Evolutionary conservation across 1,140 invertebrate species (phyloP), one percentile per base, ranked within the genome.

Genomic region (Tribolium castaneum): DNA sequence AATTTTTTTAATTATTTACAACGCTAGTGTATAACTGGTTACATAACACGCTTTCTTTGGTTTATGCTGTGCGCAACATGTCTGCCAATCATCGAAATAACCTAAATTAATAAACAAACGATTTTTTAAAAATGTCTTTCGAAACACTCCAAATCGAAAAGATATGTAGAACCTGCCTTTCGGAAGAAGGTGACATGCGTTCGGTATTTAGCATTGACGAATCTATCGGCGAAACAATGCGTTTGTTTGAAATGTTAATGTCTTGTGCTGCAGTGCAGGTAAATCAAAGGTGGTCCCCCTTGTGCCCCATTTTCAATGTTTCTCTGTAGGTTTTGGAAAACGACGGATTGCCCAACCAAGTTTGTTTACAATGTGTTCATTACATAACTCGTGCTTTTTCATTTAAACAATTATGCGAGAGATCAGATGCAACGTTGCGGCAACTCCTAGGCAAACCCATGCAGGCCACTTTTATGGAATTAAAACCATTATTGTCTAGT

Each of bases 351-450:
- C 88, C 88, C 6, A 78, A 80, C 10, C 81, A 86, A 77, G 84
- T 88, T 9, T 88, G 88, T 80, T 70, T 83, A 16, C 82, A 86
- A 76, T 88, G 88, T 80, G 82, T 86, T 22, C 79, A 85, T 34
- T 84, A 86, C 50, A 85, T 88, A 3, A 85, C 85, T 35, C 82
- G 82, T 52, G 82, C 86, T 14, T 88, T 85, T 76, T 84, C 84
- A 7, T 88, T 88, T 78, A 87, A 87, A 80, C 82, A 86, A 73
- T 79, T 84, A 74, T 87, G 87, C 76, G 84, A 87, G 72, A 78
- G 82, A 62, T 87, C 86, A 14, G 86, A 88, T 76, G 74, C 78
- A 49, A 84, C 84, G 2, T 78, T 88, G 25, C 76, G 85, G 72
- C 79, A 84, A 34, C 35, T 83, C 0, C 75, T 83, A 14, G 71